Conservation (phyloP, 2,113 vertebrate genomes). For the Sterna hirundo region DNA sequence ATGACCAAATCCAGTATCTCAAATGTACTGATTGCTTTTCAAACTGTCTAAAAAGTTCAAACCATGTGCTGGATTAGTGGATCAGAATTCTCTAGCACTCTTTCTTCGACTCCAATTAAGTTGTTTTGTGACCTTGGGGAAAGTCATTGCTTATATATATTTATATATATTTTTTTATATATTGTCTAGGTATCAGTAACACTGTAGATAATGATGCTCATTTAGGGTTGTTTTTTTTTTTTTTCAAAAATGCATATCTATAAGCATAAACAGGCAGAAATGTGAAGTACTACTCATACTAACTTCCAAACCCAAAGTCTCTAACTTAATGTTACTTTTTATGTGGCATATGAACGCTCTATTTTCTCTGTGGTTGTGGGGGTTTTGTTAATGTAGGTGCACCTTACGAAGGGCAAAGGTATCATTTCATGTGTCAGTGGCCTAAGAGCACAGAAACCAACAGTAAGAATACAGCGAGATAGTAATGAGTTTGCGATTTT, state of each 20-base stretch:
- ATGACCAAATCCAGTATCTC: background rate
- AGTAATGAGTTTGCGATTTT: background rate
- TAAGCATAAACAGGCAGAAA: background rate
- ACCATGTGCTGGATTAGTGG: background rate
- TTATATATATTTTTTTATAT: background rate
- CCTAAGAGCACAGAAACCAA: background rate
- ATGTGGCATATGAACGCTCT: background rate
- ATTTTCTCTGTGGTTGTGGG: background rate
- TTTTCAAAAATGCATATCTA: background rate
- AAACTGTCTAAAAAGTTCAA: background rate
- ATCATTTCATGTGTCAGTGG: background rate
- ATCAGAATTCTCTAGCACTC: background rate
- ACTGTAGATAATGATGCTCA: background rate
- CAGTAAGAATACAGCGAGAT: background rate
- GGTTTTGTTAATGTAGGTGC: background rate
- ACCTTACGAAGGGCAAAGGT: background rate
- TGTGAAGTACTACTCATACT: background rate
- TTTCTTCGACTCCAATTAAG: background rate
- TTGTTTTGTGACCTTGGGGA: background rate
- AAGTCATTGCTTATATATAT: background rate
- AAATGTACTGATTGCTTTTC: slow-evolving; percentile 22
- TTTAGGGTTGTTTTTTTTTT: background rate
- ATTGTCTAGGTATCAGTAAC: background rate
- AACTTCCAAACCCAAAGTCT: background rate
- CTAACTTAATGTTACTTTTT: background rate